A percentile compares a stretch with the other conserved stretches of the same genome.
phyloP scores from a whole-genome alignment of 2,113 vertebrate species.

The Perca fluviatilis region DNA sequence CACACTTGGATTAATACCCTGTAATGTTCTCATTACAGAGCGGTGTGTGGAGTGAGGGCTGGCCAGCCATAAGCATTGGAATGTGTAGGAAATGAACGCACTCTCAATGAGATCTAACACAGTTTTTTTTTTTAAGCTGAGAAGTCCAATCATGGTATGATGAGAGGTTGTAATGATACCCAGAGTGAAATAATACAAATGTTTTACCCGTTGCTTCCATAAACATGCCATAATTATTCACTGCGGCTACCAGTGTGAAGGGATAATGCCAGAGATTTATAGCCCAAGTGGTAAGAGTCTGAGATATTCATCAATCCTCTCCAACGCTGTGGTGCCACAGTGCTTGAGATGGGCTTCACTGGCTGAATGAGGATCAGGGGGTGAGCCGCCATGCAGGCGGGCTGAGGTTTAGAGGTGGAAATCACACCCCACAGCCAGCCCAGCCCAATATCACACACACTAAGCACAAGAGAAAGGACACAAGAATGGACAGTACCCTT shows the following conservation, averaged over 20 bases:
- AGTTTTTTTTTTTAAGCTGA: conserved; percentile 30
- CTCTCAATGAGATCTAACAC: conserved; percentile 17
- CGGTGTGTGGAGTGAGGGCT: neutral
- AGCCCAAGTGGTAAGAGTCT: conserved; percentile 66
- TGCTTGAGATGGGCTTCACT: conserved; percentile 63
- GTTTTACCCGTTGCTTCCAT: conserved; percentile 72
- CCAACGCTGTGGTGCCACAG: conserved; percentile 58
- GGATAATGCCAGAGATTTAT: conserved; percentile 83
- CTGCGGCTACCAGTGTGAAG: conserved; percentile 50
- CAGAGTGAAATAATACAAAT: conserved; percentile 70
- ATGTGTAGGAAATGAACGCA: conserved; percentile 13
- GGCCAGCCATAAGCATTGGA: conserved; percentile 26
- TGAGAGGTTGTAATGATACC: conserved; percentile 52
- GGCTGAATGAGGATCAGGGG: conserved; percentile 72
- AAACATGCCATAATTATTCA: conserved; percentile 82
- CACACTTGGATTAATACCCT: conserved; percentile 69
- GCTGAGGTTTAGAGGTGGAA: conserved; percentile 58
- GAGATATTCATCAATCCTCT: conserved; percentile 77
- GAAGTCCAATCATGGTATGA: conserved; percentile 51
- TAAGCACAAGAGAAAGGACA: conserved; percentile 47
- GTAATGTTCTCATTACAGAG: conserved; percentile 65
- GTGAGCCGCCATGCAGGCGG: conserved; percentile 68
- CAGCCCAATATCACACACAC: conserved; percentile 28
- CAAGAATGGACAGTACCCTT: conserved; percentile 65
- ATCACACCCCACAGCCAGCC: conserved; percentile 33